These are phyloP conservation scores for Anthopleura xanthogrammica DNA, from an alignment of 92 coral and sea anemone genomes.

Conservation along the genomic window DNA sequence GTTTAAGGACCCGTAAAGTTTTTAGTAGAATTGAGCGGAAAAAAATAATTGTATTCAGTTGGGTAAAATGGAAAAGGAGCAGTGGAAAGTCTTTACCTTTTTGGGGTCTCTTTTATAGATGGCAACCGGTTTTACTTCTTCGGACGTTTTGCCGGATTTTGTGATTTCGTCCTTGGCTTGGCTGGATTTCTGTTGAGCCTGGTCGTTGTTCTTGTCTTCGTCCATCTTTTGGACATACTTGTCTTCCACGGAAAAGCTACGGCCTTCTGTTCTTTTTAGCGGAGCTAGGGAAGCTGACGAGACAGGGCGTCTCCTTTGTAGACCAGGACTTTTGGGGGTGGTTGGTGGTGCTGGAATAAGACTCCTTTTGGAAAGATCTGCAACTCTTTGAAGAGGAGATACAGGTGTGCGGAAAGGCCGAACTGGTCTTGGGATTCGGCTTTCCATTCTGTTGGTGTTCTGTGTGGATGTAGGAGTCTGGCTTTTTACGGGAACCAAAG, in stretches of 20 bases:
- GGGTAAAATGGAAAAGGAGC: background rate
- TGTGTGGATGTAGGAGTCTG: background rate
- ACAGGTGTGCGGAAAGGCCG: background rate
- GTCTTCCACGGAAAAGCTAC: background rate
- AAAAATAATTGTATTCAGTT: background rate
- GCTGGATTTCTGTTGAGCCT: background rate
- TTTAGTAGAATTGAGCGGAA: background rate
- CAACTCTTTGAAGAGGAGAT: background rate
- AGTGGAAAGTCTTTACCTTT: background rate
- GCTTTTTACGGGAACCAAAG: slow-evolving; percentile 2
- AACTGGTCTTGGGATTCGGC: background rate
- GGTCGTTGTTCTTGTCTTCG: background rate
- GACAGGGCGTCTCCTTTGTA: background rate
- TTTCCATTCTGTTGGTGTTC: background rate
- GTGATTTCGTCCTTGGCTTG: background rate
- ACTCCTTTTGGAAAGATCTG: background rate
- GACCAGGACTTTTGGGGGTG: background rate
- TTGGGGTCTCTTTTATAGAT: background rate
- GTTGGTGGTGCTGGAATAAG: slow-evolving; percentile 1
- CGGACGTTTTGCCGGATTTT: background rate
- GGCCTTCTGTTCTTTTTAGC: background rate
- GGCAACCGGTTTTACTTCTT: background rate
- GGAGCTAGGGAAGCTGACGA: background rate
- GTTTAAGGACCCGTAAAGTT: background rate
- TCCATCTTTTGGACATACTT: background rate